Evolutionary conservation across 2,888 invertebrate genomes (phyloP), one percentile per base, ranked within the genome.

Genomic region (Archips crataeganus): DNA sequence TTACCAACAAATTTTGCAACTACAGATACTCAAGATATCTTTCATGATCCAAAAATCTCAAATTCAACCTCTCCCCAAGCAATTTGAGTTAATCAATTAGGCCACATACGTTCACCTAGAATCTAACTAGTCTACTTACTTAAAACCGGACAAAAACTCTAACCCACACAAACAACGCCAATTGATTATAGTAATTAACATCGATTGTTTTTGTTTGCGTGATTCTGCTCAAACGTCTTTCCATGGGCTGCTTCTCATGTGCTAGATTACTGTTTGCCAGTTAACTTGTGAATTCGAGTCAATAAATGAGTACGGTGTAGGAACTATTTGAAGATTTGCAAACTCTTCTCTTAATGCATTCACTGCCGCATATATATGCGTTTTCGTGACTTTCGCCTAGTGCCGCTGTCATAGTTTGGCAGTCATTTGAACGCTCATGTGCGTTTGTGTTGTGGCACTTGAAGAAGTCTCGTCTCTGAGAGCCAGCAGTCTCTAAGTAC

Each of bases 211-310:
- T 73, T 73, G 63, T 51, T 49, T 36, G 63, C 47, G 32, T 32
- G 72, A 69, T 68, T 59, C 67, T 60, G 47, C 68, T 76, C 76
- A 73, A 79, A 76, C 76, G 73, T 69, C 70, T 79, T 80, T 78
- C 82, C 78, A 79, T 78, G 77, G 77, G 71, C 79, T 69, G 78
- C 76, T 84, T 85, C 85, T 78, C 83, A 85, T 82, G 84, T 69
- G 80, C 84, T 71, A 80, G 74, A 65, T 3, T 60, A 60, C 36
- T 60, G n/a, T 63, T 65, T 34, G 2, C 49, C 36, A 8, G 13
- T 49, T 36, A 62, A 13, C 15, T 49, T 42, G 36, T 4, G n/a
- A 49, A 64, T 49, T 64, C n/a, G 47, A 45, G 11, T 45, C 11
- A 23, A 23, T 23, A 23, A 23, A 23, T 23, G 23, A 23, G n/a